A percentile compares a stretch with the other conserved stretches of the same genome.
Conservation (phyloP, 2,113 vertebrate species). For the Pardalotus punctatus region DNA sequence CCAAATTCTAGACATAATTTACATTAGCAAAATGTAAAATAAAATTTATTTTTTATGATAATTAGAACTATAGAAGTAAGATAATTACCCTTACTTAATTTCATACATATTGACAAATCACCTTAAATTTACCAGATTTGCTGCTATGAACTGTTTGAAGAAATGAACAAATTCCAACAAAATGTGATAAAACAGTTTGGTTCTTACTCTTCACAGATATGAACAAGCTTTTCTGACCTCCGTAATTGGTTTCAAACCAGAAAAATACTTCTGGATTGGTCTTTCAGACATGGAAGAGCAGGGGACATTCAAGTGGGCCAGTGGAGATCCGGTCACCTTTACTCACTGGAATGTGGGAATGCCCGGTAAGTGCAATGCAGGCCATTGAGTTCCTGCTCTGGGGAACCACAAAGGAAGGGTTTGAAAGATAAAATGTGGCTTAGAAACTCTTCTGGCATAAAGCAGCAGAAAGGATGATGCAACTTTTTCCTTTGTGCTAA, state of each 20-base stretch:
- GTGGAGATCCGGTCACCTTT: conserved; percentile 73
- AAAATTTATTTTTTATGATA: not conserved
- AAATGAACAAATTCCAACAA: not conserved
- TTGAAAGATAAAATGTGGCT: not conserved
- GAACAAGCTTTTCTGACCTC: conserved; percentile 93
- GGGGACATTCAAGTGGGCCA: conserved; percentile 80
- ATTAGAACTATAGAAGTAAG: not conserved
- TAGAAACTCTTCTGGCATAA: not conserved
- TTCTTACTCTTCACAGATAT: conserved; percentile 76
- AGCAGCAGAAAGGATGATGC: not conserved
- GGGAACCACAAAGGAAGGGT: not conserved
- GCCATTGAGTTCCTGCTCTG: not conserved
- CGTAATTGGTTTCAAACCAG: conserved; percentile 85
- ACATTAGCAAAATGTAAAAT: not conserved
- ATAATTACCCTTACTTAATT: not conserved
- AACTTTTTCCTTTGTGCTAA: not conserved
- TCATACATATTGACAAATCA: not conserved
- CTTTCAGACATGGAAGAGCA: conserved; percentile 78
- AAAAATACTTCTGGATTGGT: conserved; percentile 92
- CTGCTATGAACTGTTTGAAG: not conserved
- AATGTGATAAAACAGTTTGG: not conserved
- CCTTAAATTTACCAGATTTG: not conserved
- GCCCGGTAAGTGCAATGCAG: conserved; percentile 78
- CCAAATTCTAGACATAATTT: not conserved
- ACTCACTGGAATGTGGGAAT: conserved; percentile 90